Conservation (phyloP, 2,888 invertebrate genomes). For the Neoitamus cyanurus region DNA sequence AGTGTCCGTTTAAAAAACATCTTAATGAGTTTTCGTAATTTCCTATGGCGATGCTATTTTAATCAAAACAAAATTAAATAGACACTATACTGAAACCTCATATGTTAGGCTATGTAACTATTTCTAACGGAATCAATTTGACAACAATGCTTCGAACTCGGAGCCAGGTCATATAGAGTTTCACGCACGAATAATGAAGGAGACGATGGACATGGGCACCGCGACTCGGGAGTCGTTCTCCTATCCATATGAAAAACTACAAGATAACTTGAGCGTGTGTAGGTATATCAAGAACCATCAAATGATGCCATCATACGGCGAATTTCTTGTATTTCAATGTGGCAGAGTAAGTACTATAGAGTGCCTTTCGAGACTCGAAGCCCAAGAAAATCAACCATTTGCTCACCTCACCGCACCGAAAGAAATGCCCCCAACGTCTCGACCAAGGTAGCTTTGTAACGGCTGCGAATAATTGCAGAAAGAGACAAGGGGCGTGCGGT, state of each 20-base stretch:
- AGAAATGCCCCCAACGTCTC: not conserved
- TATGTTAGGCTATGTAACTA: not conserved
- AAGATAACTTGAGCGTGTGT: not conserved
- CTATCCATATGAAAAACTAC: not conserved
- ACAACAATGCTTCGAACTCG: slow-evolving; percentile 16
- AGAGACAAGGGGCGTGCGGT: not conserved
- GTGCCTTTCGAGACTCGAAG: not conserved
- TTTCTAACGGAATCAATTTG: slow-evolving; percentile 11
- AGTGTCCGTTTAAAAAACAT: too few relatives aligned
- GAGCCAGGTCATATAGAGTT: not conserved
- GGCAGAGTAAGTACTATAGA: not conserved
- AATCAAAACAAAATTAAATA: too few relatives aligned
- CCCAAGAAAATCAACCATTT: not conserved
- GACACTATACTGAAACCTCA: not conserved
- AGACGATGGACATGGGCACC: not conserved
- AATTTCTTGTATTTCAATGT: slow-evolving; percentile 2
- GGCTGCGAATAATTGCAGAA: not conserved
- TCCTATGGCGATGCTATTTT: too few relatives aligned
- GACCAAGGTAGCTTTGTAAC: not conserved
- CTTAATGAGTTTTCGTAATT: too few relatives aligned
- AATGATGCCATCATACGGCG: not conserved
- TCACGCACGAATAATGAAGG: slow-evolving; percentile 19
- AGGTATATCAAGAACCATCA: not conserved
- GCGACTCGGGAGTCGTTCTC: not conserved
- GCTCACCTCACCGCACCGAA: not conserved